A percentile compares a stretch with the other conserved stretches of the same genome.
Evolutionary conservation across 2,888 invertebrate genomes (phyloP).

Genomic region (Sthenelais limicola): DNA sequence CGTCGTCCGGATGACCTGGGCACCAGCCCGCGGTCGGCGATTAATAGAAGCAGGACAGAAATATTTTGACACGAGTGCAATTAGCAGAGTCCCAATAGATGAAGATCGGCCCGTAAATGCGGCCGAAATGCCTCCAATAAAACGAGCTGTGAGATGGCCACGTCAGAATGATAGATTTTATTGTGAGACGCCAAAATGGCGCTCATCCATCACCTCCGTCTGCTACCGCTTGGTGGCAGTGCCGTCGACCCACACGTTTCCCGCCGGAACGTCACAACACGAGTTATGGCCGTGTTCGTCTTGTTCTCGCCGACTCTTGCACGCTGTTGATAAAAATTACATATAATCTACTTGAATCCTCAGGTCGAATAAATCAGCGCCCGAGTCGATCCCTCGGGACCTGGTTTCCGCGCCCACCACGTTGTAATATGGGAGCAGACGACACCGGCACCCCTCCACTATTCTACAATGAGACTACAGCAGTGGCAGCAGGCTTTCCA

Average conservation of each 20-base stretch:
- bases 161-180: conserved; percentile 30
- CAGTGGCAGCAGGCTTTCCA: no score
- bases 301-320: not conserved
- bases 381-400: not conserved
- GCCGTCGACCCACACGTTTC: not conserved
- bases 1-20: not conserved
- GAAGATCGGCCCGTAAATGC: not conserved
- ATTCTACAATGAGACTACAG: no score
- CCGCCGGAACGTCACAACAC: conserved; percentile 14
- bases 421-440: conserved; percentile 17
- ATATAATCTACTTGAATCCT: not conserved
- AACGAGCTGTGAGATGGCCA: not conserved
- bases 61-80: conserved; percentile 1
- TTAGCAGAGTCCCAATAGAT: not conserved
- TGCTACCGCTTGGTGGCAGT: conserved; percentile 5
- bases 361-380: not conserved
- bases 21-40: not conserved
- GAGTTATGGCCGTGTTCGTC: conserved; percentile 22
- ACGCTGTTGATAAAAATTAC: conserved; percentile 18
- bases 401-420: not conserved
- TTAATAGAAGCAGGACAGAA: not conserved
- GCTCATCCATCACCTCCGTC: conserved; percentile 11
- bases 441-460: no score
- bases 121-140: conserved; percentile 4
- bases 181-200: conserved; percentile 30